A percentile compares a stretch with the other conserved stretches of the same genome.
Conservation (phyloP, 2,113 vertebrate species). For the Mirza zaza region DNA sequence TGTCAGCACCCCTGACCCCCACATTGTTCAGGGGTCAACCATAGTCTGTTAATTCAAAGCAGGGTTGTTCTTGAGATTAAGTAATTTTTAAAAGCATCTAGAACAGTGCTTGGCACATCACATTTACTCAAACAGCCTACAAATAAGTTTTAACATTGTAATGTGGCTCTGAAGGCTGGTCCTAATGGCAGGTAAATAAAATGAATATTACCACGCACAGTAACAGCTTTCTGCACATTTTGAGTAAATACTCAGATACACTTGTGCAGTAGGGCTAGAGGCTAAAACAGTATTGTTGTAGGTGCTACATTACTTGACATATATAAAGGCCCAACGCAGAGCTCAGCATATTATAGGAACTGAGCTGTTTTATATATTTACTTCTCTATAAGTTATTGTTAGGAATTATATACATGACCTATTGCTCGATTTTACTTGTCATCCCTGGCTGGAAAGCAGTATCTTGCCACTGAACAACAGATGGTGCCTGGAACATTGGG, state of each 20-base stretch:
- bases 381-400: neutral
- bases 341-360: too few species aligned
- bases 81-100: slow-evolving; percentile 6
- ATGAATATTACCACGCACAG: neutral
- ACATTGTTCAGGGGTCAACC: neutral
- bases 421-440: neutral
- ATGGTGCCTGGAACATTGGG: neutral
- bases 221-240: neutral
- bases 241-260: neutral
- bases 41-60: slow-evolving; percentile 37
- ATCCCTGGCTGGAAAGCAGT: neutral
- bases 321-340: neutral
- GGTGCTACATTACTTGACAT: neutral
- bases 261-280: neutral
- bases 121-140: neutral
- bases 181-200: slow-evolving; percentile 6
- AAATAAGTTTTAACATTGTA: slow-evolving; percentile 23
- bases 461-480: neutral
- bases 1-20: neutral
- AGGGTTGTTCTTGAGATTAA: slow-evolving; percentile 22
- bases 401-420: neutral
- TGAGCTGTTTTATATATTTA: neutral
- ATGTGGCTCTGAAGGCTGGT: neutral
- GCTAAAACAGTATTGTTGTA: neutral
- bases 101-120: neutral